phyloP scores from a whole-genome alignment of 2,797 vertebrate species.

The Knipowitschia caucasica region DNA sequence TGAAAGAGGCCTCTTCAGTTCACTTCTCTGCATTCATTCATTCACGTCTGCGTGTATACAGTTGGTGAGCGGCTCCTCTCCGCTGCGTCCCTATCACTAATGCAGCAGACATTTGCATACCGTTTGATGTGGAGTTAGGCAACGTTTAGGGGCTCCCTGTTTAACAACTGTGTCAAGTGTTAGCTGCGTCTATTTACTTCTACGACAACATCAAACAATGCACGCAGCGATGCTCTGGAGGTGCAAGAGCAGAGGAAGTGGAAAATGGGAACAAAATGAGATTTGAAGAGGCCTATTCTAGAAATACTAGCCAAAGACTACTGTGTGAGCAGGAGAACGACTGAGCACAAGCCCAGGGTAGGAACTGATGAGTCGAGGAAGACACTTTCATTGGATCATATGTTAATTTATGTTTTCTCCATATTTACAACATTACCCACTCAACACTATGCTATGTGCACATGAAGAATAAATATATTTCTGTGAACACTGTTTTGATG shows the following conservation, averaged over 20 bases:
- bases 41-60: conserved; percentile 37
- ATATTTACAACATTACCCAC: too few species aligned
- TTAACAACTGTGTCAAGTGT: conserved; percentile 80
- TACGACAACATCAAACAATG: conserved; percentile 76
- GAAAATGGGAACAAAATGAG: conserved; percentile 57
- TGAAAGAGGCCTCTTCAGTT: conserved; percentile 46
- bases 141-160: conserved; percentile 74
- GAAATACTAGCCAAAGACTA: too few species aligned
- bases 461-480: neutral
- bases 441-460: too few species aligned
- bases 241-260: conserved; percentile 34
- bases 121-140: conserved; percentile 79
- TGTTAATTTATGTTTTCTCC: too few species aligned
- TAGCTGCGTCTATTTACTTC: conserved; percentile 74
- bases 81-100: conserved; percentile 62
- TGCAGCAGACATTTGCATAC: conserved; percentile 78
- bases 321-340: conserved; percentile 8
- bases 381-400: too few species aligned
- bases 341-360: conserved; percentile 26
- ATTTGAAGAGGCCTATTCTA: conserved; percentile 18
- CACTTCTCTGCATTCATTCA: conserved; percentile 43
- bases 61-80: conserved; percentile 25
- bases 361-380: conserved; percentile 9
- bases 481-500: conserved; percentile 6
- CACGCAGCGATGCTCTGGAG: conserved; percentile 37